Evolutionary conservation across 2,888 invertebrate species (phyloP), one percentile per base, ranked within the genome.

Genomic region (Tupiocoris notatus): DNA sequence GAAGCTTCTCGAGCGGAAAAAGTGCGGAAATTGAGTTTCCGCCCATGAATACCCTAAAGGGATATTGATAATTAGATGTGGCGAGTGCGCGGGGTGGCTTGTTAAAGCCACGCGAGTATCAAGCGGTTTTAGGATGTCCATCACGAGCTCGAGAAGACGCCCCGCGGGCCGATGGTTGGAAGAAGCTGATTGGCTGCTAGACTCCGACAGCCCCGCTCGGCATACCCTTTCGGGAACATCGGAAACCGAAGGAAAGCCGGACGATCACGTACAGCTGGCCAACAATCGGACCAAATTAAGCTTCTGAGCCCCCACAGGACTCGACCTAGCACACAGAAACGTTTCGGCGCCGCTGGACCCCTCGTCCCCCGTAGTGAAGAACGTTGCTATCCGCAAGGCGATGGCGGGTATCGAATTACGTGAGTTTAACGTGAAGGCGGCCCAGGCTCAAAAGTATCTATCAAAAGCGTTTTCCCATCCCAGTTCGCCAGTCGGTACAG

Each of bases 241-340:
- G 54, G 39, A 21, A 17, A 22, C 73, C 63, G 2, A 59, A 63
- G 23, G 56, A 54, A 63, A 73, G 39, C 21, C 73, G 62, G 73
- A 39, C 25, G 73, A 73, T 62, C 73, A 73, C 73, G 73, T 73
- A 73, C 73, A 39, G 73, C 73, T 22, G 63, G 39, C 73, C 73
- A 73, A 73, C 73, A 73, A 73, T 73, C 70, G 73, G 73, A 25
- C 73, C 67, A 57, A 73, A 73, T 73, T 73, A 73, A 73, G 73
- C 62, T 20, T 39, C 73, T 12, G 20, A 25, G 18, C 73, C 73
- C 3, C 63, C 63, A n/a, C 7, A 20, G 39, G 39, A 39, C 39
- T 54, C 18, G 63, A 62, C 56, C 25, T 3, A 20, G 58, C 59
- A 18, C 61, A 54, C 54, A 39, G 39, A 39, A 39, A 39, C 39